Base-by-base conservation (phyloP, 53 echinoderm and acorn worm species). In the Paracentrotus lividus region DNA sequence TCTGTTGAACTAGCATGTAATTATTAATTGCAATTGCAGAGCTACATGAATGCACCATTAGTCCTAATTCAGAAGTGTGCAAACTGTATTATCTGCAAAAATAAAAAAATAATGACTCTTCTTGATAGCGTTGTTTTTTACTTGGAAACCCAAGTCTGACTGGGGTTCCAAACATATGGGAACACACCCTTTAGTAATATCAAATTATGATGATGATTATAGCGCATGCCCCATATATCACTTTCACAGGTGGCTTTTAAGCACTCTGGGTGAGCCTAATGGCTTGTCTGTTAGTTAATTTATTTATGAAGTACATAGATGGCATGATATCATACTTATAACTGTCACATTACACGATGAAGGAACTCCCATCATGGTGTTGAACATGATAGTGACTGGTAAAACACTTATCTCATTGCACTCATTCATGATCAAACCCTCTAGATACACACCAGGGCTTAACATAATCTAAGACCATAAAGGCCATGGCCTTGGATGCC, bases 241-340 rank as follows among this genome's bases (percentile, higher is more conserved):
- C 81, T 45, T 81, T 81, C 81, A 44, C 81, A 81, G 81, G 81
- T 81, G 81, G 81, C 47, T 81, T 81, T 81, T 81, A 81, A 81
- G 81, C 43, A 81, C 81, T 81, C 2, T 23, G 20, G 44, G 47
- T 40, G 20, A 47, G 81, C 8, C 81, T 81, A 81, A 81, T 81
- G 81, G 47, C 81, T 81, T 45, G 81, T 44, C 81, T 81, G 81
- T 81, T 81, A 81, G 47, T 47, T 81, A 47, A 81, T 81, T 81
- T 81, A 81, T 81, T 26, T 45, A 81, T 45, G 81, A 20, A 47
- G 45, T 20, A 23, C 21, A 77, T 42, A 42, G 36, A 81, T 20
- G 20, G 47, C 2, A 81, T 81, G 81, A 81, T 47, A 81, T 81
- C 81, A 81, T 81, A 81, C 81, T 81, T 26, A n/a, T n/a, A n/a